Conservation (phyloP, 2,113 vertebrate species). For the Mesoclemmys tuberculata region DNA sequence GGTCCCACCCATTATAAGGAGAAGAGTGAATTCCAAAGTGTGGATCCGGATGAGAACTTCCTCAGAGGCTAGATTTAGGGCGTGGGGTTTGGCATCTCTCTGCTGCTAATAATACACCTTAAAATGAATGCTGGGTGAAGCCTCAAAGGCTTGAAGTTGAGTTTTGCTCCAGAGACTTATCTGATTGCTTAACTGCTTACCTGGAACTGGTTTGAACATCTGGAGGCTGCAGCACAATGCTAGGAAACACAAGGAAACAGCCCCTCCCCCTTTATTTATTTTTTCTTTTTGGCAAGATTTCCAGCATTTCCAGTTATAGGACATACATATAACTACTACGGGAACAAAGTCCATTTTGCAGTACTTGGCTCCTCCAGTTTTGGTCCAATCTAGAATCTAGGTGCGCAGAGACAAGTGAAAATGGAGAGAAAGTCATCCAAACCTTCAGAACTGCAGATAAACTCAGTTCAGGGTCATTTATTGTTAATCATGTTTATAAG, state of each 20-base stretch:
- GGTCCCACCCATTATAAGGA: not conserved
- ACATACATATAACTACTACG: constrained; percentile 29
- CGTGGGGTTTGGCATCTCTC: not conserved
- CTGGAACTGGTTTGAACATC: constrained; percentile 39
- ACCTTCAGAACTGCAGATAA: not conserved
- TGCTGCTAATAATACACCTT: not conserved
- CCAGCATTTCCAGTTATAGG: not conserved
- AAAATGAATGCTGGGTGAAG: not conserved
- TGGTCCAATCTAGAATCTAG: not conserved
- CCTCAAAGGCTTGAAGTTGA: not conserved
- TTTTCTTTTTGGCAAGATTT: not conserved
- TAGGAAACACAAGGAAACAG: not conserved
- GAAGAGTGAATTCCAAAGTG: not conserved
- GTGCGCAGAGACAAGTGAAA: not conserved
- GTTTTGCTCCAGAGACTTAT: not conserved
- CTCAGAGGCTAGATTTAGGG: not conserved
- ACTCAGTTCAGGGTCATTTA: not conserved
- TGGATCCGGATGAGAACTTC: not conserved
- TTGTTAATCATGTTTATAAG: not conserved
- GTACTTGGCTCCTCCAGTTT: not conserved
- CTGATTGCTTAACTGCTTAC: not conserved
- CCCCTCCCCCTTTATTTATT: not conserved
- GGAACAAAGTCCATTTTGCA: not conserved
- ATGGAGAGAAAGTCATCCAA: not conserved
- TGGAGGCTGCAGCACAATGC: not conserved